Conservation (phyloP, 2,888 invertebrate species). For the Drosophila prostipennis region DNA sequence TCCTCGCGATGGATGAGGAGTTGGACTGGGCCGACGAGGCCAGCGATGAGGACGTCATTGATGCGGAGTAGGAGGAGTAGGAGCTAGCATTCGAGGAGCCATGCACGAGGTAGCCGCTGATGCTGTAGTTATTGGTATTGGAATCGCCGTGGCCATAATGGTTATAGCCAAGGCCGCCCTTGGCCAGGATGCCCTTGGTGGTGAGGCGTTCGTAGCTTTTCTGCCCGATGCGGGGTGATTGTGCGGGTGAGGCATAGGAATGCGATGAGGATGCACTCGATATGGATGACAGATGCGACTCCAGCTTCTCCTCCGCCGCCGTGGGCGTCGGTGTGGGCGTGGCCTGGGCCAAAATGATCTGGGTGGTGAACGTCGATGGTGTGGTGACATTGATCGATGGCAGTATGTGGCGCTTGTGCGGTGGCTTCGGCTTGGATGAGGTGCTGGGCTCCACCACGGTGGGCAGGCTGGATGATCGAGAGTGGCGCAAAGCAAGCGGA, state of each 20-base stretch:
- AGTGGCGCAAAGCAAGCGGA: conserved; percentile 58
- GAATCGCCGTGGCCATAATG: conserved; percentile 4
- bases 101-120: conserved; percentile 72
- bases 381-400: conserved; percentile 79
- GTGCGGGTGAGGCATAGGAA: conserved; percentile 69
- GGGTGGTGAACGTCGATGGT: conserved; percentile 77
- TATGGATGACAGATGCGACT: conserved; percentile 33
- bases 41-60: conserved; percentile 65
- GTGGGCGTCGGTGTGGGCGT: conserved; percentile 52
- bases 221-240: conserved; percentile 48
- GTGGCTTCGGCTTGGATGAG: conserved; percentile 41
- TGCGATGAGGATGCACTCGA: conserved; percentile 55
- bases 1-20: conserved; percentile 59
- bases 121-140: conserved; percentile 53
- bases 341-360: conserved; percentile 62
- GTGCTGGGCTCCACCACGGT: conserved; percentile 49
- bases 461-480: conserved; percentile 49
- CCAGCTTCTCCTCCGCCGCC: conserved; percentile 11
- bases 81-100: conserved; percentile 62
- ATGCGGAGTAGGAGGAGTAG: conserved; percentile 71
- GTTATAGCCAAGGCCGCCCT: neutral
- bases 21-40: conserved; percentile 52
- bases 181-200: conserved; percentile 78
- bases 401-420: conserved; percentile 66
- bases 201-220: conserved; percentile 62